Conservation (phyloP, 2,888 invertebrate species). For the Clanis bilineata region DNA sequence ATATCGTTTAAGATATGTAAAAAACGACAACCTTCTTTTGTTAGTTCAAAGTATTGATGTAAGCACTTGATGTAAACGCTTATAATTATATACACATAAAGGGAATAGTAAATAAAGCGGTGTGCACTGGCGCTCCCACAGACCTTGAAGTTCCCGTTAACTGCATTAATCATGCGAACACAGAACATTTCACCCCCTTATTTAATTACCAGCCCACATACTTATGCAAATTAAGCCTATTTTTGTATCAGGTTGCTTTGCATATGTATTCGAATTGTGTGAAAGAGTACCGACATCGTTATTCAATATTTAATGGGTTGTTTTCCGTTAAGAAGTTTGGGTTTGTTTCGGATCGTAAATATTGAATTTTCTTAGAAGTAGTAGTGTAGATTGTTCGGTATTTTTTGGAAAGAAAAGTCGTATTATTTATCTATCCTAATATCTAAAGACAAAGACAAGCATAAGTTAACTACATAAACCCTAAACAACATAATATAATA, state of each 20-base stretch:
- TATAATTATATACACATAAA: not conserved
- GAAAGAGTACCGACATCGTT: constrained; percentile 26
- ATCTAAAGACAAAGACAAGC: too few species aligned
- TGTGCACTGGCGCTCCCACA: not conserved
- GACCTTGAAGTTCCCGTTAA: constrained; percentile 42
- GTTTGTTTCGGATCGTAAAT: constrained; percentile 21
- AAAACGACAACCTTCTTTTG: too few species aligned
- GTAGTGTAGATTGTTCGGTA: not conserved
- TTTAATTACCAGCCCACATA: constrained; percentile 28
- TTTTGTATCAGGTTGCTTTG: constrained; percentile 22
- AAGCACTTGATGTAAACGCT: not conserved
- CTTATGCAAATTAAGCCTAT: constrained; percentile 2
- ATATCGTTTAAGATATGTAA: too few species aligned
- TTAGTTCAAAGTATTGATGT: too few species aligned
- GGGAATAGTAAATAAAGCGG: too few species aligned
- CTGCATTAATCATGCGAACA: constrained; percentile 55
- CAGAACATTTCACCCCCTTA: constrained; percentile 33
- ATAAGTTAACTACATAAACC: too few species aligned
- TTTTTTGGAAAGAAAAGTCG: too few species aligned
- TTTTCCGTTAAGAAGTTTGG: constrained; percentile 27
- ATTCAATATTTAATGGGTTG: constrained; percentile 38
- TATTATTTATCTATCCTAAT: too few species aligned
- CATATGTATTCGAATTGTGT: constrained; percentile 15
- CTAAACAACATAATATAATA: too few species aligned
- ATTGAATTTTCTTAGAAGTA: not conserved